These are phyloP conservation scores for Gorsachius magnificus DNA, from an alignment of 2,797 vertebrate species.

Conservation along the genomic window DNA sequence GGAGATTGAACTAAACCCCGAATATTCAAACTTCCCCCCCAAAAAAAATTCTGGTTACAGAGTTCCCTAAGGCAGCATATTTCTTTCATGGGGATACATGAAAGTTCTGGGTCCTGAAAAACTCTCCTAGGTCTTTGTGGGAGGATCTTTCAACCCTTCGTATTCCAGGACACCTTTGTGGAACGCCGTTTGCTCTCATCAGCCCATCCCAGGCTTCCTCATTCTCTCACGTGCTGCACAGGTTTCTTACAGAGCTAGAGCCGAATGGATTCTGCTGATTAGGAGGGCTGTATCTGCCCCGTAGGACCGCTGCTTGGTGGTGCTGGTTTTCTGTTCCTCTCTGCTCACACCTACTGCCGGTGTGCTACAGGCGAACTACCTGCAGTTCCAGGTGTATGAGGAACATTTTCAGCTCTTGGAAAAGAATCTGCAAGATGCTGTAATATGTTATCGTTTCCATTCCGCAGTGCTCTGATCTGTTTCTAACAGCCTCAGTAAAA, in stretches of 20 bases:
- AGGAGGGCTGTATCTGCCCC: neutral
- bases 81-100: fast-evolving
- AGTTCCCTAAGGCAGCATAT: neutral
- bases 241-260: neutral
- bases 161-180: neutral
- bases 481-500: neutral
- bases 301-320: neutral
- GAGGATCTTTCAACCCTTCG: neutral
- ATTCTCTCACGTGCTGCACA: fast-evolving
- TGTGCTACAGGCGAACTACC: too few relatives aligned
- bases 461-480: fast-evolving
- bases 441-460: neutral
- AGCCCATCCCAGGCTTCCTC: neutral
- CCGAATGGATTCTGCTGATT: neutral
- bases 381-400: neutral
- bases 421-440: neutral
- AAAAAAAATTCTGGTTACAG: neutral
- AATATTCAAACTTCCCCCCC: neutral
- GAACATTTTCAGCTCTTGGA: neutral
- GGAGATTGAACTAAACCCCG: neutral
- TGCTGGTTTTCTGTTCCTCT: neutral
- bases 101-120: neutral
- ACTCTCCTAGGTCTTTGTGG: neutral
- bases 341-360: neutral
- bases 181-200: neutral